Base-by-base conservation (phyloP, 2,797 vertebrate genomes). In the Sarcophilus harrisii region DNA sequence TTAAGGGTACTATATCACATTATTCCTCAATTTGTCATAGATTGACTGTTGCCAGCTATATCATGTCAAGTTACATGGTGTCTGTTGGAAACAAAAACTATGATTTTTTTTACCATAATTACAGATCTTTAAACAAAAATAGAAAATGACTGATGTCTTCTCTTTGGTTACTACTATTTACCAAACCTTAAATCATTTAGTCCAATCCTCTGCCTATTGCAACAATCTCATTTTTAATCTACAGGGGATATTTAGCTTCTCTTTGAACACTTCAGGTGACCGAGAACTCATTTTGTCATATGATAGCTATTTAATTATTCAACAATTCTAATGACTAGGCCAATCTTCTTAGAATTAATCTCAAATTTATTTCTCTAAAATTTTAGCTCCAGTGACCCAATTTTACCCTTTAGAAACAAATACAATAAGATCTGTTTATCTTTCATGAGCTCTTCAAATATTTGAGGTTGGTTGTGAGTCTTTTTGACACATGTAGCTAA, bases 91-190 rank as follows among this genome's bases (percentile, higher is more conserved):
- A 87, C 10, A 28, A 4, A 87, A 87, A 87, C 73, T 87, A 87
- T 45, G 24, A 87, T 10, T 87, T 87, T 45, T 45, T 87, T 49
- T 45, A 87, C 73, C 73, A 87, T 87, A 49, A 87, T 87, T 49
- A 87, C 38, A 87, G 73, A 87, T 49, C 73, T 87, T 87, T 49
- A 87, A 87, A 87, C 73, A 87, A 87, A 87, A 87, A 87, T 87
- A 87, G 73, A 87, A 87, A 87, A 87, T 87, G 21, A 49, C 21
- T 27, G 73, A 27, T 87, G 73, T 49, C 38, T 49, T 87, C 73
- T 49, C 38, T 87, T 87, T 87, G 38, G 38, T 87, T 87, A 81
- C 38, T 87, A 9, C 38, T 27, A 49, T 4, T 87, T 49, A 87
- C 9, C 38, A 87, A 45, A 87, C 38, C 73, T 87, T 45, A 87